phyloP scores from a whole-genome alignment of 2,797 vertebrate genomes.

The Nothura maculosa region DNA sequence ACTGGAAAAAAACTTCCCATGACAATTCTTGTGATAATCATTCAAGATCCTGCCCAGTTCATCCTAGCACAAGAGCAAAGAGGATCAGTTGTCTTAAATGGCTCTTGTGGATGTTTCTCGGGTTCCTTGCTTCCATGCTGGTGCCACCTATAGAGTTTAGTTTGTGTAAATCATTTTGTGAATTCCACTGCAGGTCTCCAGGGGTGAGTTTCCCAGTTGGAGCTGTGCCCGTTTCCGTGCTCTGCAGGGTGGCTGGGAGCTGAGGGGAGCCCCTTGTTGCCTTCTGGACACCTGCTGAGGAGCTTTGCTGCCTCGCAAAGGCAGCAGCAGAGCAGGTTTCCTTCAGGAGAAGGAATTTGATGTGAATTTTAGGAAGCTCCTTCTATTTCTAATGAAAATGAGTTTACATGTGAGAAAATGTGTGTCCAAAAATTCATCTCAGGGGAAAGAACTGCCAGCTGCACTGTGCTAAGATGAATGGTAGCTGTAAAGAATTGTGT shows the following conservation, averaged over 20 bases:
- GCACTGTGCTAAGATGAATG: not conserved
- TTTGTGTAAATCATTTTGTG: not conserved
- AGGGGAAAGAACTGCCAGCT: not conserved
- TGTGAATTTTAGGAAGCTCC: not conserved
- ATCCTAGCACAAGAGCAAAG: not conserved
- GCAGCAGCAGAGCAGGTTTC: not conserved
- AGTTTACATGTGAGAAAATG: not conserved
- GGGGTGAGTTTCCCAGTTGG: not conserved
- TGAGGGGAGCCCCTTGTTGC: not conserved
- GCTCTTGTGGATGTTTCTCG: not conserved
- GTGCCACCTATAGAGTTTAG: rapidly evolving
- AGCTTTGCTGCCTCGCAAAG: not conserved
- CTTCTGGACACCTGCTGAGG: not conserved
- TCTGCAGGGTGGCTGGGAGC: not conserved
- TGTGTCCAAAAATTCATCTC: not conserved
- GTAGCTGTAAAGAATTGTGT: not conserved
- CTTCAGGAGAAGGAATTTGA: not conserved
- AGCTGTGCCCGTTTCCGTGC: not conserved
- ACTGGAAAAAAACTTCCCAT: not conserved
- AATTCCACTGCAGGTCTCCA: not conserved
- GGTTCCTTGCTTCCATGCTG: not conserved
- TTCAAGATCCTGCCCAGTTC: not conserved
- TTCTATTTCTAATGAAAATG: not conserved
- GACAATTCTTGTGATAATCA: not conserved
- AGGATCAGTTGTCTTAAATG: not conserved